Evolutionary conservation across 1,140 invertebrate genomes (phyloP).

Genomic region (Carposina sasakii): DNA sequence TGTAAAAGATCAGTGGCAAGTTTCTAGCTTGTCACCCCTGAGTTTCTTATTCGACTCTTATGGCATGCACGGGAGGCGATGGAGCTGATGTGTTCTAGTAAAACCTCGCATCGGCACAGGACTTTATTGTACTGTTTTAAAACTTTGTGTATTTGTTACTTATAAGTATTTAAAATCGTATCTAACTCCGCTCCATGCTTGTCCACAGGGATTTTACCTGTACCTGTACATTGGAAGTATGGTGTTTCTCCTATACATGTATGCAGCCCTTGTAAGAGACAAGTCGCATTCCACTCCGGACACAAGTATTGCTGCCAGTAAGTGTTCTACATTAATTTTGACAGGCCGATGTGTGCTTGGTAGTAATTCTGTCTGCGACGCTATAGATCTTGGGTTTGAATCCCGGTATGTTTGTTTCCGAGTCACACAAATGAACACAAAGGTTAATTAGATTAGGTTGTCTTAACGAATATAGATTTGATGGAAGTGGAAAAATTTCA

Average conservation of each 20-base stretch:
- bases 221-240: slow-evolving; percentile 93
- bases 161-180: slow-evolving; percentile 12
- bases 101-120: too few species aligned
- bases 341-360: not conserved
- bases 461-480: not conserved
- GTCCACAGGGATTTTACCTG: slow-evolving; percentile 84
- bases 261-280: slow-evolving; percentile 82
- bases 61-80: too few species aligned
- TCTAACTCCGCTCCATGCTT: too few species aligned
- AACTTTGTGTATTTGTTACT: slow-evolving; percentile 3
- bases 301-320: slow-evolving; percentile 56
- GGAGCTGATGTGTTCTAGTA: too few species aligned
- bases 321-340: slow-evolving; percentile 28
- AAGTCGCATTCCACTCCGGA: slow-evolving; percentile 62
- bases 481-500: not conserved
- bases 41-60: too few species aligned
- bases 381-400: not conserved
- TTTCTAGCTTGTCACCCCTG: too few species aligned
- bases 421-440: not conserved
- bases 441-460: not conserved
- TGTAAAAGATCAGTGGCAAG: too few species aligned
- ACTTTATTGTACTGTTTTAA: too few species aligned
- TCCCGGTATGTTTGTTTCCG: not conserved
- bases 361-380: not conserved
- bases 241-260: slow-evolving; percentile 90